Evolutionary conservation across 2,888 invertebrate genomes (phyloP), one percentile per base, ranked within the genome.

Genomic region (Scrobipalpa atriplicella): DNA sequence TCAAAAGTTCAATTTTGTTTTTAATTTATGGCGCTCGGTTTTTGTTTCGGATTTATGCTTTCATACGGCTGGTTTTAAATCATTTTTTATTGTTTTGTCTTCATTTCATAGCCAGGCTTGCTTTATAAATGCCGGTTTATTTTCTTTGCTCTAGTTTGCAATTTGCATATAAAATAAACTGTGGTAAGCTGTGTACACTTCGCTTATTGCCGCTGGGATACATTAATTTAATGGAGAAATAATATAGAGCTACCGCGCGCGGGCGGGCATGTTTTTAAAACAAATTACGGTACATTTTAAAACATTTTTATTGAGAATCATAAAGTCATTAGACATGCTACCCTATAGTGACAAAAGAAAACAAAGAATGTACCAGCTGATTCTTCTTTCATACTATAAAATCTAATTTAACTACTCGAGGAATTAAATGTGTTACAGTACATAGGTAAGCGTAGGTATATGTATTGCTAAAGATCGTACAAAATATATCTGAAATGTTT

Each of bases 41-140:
- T 58, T 58, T 58, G 58, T 58, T 58, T 58, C 38, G 58, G 8
- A n/a, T 38, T 38, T 38, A 58, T 89, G 90, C 88, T 82, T 90
- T 90, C 90, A 88, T 29, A 36, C 7, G 1, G 1, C n/a, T n/a
- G 13, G n/a, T 29, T 58, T 38, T 56, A 29, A 56, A 56, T 56
- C 56, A 38, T 38, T 7, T 58, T 58, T 58, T 58, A 38, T 38
- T 58, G 58, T 13, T 58, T 58, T 38, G 54, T 19, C 56, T 56
- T 56, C 78, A 9, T 29, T 56, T 56, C 56, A 56, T n/a, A 56
- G 13, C 13, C 29, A 29, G 56, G 56, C n/a, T 56, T n/a, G 54
- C 54, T 19, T 54, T 11, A 10, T 19, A 19, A 54, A 54, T 9
- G 11, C 54, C 54, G 19, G 29, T 36, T 36, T 56, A 10, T 29